Evolutionary conservation across 1,140 invertebrate genomes (phyloP), one percentile per base, ranked within the genome.

Genomic region (Belonocnema kinseyi): DNA sequence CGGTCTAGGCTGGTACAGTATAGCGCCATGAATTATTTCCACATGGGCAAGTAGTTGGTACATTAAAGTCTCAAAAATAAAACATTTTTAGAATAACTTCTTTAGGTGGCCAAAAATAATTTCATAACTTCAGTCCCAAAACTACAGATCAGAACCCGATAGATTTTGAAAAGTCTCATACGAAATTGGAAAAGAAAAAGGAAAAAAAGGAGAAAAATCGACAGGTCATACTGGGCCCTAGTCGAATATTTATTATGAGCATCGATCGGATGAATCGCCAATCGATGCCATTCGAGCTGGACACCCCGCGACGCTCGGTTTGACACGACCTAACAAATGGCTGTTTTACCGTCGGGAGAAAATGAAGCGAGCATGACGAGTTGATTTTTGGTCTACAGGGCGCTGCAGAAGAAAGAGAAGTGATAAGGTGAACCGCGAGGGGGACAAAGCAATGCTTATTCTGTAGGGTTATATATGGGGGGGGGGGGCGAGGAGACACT

Each of bases 291-390:
- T 87, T 89, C 86, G 88, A 82, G 79, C 80, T 76, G 85, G 89
- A 91, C 89, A 89, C 90, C 90, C 90, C 90, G 89, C 88, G 88
- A 90, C 84, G 89, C 85, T 80, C 85, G 81, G 88, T 83, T 89
- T 90, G 89, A 90, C 90, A 86, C 87, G 88, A 85, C 84, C 83
- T 91, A 91, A 91, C 89, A 91, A 91, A 91, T 91, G 89, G 88
- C 89, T 90, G 89, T 91, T 91, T 91, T 90, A 91, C 88, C 82
- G 87, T 89, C 85, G 85, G 75, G 88, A 91, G 90, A 90, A 91
- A 91, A 91, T 91, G 90, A 91, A 91, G 88, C 88, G 86, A 91
- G 88, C 86, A 91, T 91, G 90, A 91, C 90, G 87, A 88, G 90
- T 90, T 87, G 89, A 91, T 91, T 91, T 91, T 90, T 87, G 86